phyloP scores from a whole-genome alignment of 2,113 vertebrate genomes.

The Aptenodytes patagonicus region DNA sequence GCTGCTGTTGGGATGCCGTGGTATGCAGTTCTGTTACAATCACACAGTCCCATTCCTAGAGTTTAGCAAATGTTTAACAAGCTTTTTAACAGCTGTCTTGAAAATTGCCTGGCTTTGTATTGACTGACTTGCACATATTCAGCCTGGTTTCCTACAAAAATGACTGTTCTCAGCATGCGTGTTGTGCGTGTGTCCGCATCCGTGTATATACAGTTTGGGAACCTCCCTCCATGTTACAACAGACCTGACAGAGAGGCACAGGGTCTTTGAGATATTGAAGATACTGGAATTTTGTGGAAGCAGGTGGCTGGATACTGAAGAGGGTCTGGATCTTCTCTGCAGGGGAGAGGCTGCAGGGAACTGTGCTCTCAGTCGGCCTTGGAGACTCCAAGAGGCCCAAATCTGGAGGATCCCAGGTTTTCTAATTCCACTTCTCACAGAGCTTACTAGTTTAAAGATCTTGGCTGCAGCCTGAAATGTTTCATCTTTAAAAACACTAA shows the following conservation, averaged over 20 bases:
- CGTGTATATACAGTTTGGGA: background rate
- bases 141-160: background rate
- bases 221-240: background rate
- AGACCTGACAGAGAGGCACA: background rate
- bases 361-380: background rate
- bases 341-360: background rate
- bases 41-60: background rate
- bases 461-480: background rate
- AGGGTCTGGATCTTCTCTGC: background rate
- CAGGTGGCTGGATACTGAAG: background rate
- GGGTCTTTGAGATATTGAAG: background rate
- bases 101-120: background rate
- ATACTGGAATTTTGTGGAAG: background rate
- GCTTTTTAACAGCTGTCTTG: background rate
- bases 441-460: background rate
- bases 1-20: background rate
- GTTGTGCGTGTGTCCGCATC: fast-evolving
- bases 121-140: background rate
- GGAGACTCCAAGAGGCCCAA: background rate
- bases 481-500: background rate
- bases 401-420: background rate
- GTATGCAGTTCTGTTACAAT: background rate
- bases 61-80: background rate
- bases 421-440: background rate
- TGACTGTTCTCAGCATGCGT: background rate